phyloP scores from a whole-genome alignment of 2,113 vertebrate species.

The Piaya cayana region DNA sequence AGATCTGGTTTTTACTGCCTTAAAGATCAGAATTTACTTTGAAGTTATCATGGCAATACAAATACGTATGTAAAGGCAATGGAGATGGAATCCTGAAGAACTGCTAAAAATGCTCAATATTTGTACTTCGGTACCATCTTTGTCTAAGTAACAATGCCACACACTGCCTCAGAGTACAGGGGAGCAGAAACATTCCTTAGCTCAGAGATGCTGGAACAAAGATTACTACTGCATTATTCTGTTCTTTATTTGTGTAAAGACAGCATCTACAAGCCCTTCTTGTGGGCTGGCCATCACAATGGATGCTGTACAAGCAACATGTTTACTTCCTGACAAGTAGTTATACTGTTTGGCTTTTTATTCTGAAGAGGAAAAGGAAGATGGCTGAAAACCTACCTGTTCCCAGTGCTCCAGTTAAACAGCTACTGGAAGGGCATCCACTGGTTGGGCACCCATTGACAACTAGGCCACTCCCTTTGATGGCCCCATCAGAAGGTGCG shows the following conservation, averaged over 20 bases:
- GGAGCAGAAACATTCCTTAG: background rate
- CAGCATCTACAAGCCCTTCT: background rate
- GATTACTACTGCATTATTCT: background rate
- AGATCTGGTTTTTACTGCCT: background rate
- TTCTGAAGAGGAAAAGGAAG: background rate
- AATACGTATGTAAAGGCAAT: background rate
- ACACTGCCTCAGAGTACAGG: background rate
- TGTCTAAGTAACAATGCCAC: background rate
- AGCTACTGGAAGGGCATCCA: conserved; percentile 76
- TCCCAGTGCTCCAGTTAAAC: conserved; percentile 72
- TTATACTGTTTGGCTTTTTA: background rate
- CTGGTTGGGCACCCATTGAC: conserved; percentile 73
- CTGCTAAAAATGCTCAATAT: background rate
- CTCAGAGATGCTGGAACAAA: background rate
- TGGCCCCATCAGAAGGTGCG: conserved; percentile 95
- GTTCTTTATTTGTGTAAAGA: background rate
- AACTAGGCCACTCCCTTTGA: conserved; percentile 77
- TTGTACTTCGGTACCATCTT: background rate
- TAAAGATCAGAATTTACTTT: background rate
- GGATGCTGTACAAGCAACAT: background rate
- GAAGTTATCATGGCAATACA: background rate
- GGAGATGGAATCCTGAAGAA: background rate
- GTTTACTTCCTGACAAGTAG: background rate
- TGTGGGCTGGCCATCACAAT: background rate
- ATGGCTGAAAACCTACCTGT: conserved; percentile 69